phyloP scores from a whole-genome alignment of 2,888 invertebrate species.

The Dynastes maya region DNA sequence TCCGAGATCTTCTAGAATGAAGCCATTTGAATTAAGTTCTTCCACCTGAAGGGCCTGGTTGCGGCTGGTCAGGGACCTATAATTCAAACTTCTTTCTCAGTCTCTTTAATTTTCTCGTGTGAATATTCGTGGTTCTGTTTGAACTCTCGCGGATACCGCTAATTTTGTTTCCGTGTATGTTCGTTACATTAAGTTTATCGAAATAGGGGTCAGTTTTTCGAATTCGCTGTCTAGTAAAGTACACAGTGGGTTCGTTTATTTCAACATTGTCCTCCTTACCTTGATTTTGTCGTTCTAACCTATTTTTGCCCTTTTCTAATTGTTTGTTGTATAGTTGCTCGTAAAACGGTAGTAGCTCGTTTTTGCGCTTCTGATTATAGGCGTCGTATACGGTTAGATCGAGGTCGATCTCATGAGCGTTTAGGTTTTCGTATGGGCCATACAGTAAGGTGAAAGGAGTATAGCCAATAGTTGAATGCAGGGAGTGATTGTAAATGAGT shows the following conservation, averaged over 20 bases:
- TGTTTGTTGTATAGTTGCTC: constrained; percentile 46
- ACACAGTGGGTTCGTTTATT: not conserved
- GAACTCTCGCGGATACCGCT: not conserved
- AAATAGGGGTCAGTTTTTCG: not conserved
- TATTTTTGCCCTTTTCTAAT: constrained; percentile 30
- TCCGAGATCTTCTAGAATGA: constrained; percentile 53
- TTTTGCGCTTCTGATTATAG: not conserved
- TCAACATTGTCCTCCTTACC: constrained; percentile 10
- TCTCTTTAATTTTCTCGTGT: constrained; percentile 49
- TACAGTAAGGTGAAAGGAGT: not conserved
- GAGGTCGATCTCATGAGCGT: not conserved
- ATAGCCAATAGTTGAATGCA: constrained; percentile 14
- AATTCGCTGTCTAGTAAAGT: not conserved
- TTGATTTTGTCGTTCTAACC: constrained; percentile 42
- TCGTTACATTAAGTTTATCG: not conserved
- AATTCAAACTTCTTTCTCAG: constrained; percentile 53
- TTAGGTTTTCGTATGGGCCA: not conserved
- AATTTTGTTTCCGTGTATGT: constrained; percentile 2
- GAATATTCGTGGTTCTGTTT: not conserved
- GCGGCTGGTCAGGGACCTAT: constrained; percentile 51
- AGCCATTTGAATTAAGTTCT: constrained; percentile 51
- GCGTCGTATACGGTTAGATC: not conserved
- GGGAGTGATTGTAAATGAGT: constrained; percentile 25
- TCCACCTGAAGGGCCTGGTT: constrained; percentile 54
- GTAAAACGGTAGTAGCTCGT: constrained; percentile 44